Percentiles rank a stretch among this genome's conserved stretches.
Conservation (phyloP, 64 coral and sea anemone species). For the Pocillopora verrucosa region DNA sequence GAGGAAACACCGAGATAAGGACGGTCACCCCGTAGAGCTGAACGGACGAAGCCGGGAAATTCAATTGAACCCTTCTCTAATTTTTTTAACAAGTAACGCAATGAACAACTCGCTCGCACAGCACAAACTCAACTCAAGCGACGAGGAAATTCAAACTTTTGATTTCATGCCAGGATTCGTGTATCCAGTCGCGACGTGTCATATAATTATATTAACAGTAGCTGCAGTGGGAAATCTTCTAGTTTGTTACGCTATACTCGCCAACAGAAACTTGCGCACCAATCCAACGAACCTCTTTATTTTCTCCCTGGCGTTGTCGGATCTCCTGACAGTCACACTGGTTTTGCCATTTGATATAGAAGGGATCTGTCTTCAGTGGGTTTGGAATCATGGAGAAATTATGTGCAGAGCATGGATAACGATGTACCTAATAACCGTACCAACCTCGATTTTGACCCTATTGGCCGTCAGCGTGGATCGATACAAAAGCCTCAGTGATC, state of each 20-base stretch:
- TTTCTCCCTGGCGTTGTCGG: slow-evolving; percentile 42
- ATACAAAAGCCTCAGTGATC: slow-evolving; percentile 82
- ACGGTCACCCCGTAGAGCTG: too few species aligned
- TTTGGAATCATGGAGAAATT: slow-evolving; percentile 60
- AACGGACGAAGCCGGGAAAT: too few species aligned
- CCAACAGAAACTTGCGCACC: slow-evolving; percentile 22
- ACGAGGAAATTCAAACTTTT: neutral
- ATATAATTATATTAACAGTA: slow-evolving; percentile 36
- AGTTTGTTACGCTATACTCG: slow-evolving; percentile 39
- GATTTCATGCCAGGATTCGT: slow-evolving; percentile 15
- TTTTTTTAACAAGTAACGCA: neutral
- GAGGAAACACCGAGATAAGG: neutral
- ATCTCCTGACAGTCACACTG: slow-evolving; percentile 20
- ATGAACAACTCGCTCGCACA: neutral
- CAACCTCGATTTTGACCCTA: slow-evolving; percentile 86
- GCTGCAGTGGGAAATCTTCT: slow-evolving; percentile 29
- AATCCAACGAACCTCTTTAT: slow-evolving; percentile 59
- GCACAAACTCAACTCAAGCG: neutral
- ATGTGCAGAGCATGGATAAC: slow-evolving; percentile 77
- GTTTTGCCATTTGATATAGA: slow-evolving; percentile 69
- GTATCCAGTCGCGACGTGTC: slow-evolving; percentile 49
- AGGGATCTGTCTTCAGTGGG: slow-evolving; percentile 15
- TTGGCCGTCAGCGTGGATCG: slow-evolving; percentile 83
- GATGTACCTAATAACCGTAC: slow-evolving; percentile 67
- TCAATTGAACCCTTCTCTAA: too few species aligned